These are phyloP conservation scores for Terrapene triunguis DNA, from an alignment of 2,113 vertebrate genomes.

Conservation along the genomic window DNA sequence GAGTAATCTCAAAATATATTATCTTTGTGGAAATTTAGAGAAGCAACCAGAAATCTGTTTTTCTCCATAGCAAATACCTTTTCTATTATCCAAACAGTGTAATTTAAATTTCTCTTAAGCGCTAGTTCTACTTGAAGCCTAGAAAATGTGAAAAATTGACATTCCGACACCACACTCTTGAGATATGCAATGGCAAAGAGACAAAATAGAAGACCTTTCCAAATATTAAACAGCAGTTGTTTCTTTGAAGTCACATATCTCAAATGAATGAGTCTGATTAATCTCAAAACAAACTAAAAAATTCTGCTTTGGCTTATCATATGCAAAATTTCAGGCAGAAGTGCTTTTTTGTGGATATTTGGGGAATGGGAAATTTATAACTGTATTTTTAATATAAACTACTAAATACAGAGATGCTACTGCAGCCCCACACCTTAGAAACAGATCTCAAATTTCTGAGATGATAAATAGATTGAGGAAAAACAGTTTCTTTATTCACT, in stretches of 20 bases:
- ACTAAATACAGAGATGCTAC: neutral
- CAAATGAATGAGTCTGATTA: neutral
- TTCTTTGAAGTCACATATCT: neutral
- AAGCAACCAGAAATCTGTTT: neutral
- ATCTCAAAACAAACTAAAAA: neutral
- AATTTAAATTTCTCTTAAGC: neutral
- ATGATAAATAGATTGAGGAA: neutral
- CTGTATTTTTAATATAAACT: neutral
- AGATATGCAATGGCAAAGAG: neutral
- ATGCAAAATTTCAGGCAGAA: neutral
- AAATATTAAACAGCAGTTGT: neutral
- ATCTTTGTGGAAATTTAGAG: neutral
- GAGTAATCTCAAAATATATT: neutral
- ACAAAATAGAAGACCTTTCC: neutral
- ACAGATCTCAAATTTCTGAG: constrained; percentile 14
- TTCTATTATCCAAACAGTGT: neutral
- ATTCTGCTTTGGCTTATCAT: neutral
- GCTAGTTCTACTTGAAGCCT: neutral
- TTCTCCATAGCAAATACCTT: neutral
- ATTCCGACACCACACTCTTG: neutral
- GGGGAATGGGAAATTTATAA: neutral
- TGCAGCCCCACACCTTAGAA: neutral
- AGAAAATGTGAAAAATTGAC: neutral
- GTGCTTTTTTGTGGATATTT: neutral
- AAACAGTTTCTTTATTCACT: neutral